A percentile compares a stretch with the other conserved stretches of the same genome.
Conservation (phyloP, 2,113 vertebrate genomes). For the Entomyzon cyanotis region DNA sequence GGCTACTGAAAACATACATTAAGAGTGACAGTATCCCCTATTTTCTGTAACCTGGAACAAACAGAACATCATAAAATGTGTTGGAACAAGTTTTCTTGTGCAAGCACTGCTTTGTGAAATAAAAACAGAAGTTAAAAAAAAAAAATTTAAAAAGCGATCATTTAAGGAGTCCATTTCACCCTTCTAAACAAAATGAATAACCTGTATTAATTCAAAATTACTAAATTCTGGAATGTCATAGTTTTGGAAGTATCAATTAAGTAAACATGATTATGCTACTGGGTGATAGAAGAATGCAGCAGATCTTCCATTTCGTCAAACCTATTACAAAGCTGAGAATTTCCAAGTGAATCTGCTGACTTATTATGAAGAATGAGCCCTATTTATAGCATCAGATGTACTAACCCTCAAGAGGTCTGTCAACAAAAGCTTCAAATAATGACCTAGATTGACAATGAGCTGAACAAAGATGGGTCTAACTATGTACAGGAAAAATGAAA, state of each 20-base stretch:
- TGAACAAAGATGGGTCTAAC: background rate
- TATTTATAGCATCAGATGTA: constrained; percentile 19
- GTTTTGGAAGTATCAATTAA: background rate
- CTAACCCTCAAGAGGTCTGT: background rate
- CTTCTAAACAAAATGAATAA: background rate
- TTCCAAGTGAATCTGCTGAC: constrained; percentile 3
- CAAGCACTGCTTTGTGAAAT: background rate
- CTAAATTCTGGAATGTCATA: background rate
- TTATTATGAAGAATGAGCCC: background rate
- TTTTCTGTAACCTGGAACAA: background rate
- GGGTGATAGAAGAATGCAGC: background rate
- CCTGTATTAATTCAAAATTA: background rate
- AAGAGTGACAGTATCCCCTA: background rate
- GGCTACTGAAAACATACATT: background rate
- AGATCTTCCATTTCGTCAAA: background rate
- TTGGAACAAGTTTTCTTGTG: background rate
- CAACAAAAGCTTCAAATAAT: constrained; percentile 25
- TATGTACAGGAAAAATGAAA: background rate
- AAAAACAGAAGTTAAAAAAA: background rate
- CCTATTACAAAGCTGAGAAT: background rate
- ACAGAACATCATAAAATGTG: background rate
- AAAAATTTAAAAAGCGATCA: background rate
- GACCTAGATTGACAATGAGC: background rate
- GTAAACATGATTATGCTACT: background rate
- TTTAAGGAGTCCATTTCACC: background rate